A percentile compares a stretch with the other conserved stretches of the same genome.
These are phyloP conservation scores for Porphyrio hochstetteri DNA, from an alignment of 2,113 vertebrate species.

Conservation along the genomic window DNA sequence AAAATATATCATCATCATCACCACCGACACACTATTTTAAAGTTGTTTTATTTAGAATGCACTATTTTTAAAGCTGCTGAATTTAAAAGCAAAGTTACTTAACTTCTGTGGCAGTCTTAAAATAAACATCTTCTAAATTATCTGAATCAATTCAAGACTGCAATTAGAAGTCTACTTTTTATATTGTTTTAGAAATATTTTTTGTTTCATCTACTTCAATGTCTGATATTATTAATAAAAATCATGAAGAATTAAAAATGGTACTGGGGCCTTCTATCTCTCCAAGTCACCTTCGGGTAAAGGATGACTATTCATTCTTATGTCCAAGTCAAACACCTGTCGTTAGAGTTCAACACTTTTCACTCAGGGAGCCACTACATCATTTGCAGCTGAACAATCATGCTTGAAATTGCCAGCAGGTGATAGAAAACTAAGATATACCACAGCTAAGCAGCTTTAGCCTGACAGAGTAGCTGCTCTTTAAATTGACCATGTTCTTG, in stretches of 20 bases:
- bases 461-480: not conserved
- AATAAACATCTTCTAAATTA: not conserved
- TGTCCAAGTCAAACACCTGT: not conserved
- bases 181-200: not conserved
- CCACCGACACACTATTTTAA: conserved; percentile 11
- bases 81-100: conserved; percentile 19
- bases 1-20: not conserved
- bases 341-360: not conserved
- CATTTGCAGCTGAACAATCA: conserved; percentile 1
- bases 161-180: not conserved
- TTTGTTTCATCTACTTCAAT: not conserved
- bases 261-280: not conserved
- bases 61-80: conserved; percentile 24
- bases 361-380: not conserved
- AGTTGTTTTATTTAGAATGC: not conserved
- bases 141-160: not conserved
- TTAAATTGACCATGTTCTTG: not conserved
- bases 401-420: conserved; percentile 4
- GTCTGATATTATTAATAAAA: not conserved
- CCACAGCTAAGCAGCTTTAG: not conserved
- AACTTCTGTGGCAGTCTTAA: not conserved
- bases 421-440: not conserved
- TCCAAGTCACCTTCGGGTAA: not conserved
- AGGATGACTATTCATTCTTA: not conserved
- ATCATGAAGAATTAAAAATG: not conserved